Conservation (phyloP, 1,140 invertebrate species). For the Drosophila sturtevanti region DNA sequence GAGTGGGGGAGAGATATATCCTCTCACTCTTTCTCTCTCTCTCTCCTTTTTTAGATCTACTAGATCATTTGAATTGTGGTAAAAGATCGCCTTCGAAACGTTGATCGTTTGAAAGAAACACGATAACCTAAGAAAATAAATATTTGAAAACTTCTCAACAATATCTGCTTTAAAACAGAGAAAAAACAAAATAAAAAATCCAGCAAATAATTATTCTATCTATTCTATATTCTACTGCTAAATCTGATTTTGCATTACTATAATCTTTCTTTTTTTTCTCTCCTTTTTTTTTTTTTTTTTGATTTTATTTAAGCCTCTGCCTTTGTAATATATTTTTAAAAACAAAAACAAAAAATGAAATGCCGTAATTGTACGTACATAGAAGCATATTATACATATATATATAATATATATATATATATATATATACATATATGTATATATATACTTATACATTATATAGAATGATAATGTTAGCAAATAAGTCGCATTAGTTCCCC, state of each 20-base stretch:
- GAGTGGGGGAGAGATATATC: not conserved
- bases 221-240: constrained; percentile 57
- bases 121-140: not conserved
- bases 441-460: constrained; percentile 4
- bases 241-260: constrained; percentile 51
- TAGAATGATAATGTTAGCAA: not conserved
- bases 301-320: constrained; percentile 57
- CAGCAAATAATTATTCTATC: constrained; percentile 33
- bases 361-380: constrained; percentile 65
- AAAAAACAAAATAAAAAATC: constrained; percentile 25
- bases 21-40: not conserved
- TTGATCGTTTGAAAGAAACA: constrained; percentile 47
- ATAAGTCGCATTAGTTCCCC: constrained; percentile 40
- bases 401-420: constrained; percentile 2
- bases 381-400: constrained; percentile 33
- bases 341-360: constrained; percentile 13
- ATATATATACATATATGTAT: not conserved
- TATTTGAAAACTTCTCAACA: constrained; percentile 17
- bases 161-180: constrained; percentile 42
- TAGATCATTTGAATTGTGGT: constrained; percentile 24
- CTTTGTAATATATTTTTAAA: constrained; percentile 78
- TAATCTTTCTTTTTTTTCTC: constrained; percentile 31
- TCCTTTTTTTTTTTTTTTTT: constrained; percentile 18
- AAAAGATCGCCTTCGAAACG: constrained; percentile 26
- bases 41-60: constrained; percentile 36